These are phyloP conservation scores for Chironomus riparius DNA, from an alignment of 2,888 invertebrate species.

Conservation along the genomic window DNA sequence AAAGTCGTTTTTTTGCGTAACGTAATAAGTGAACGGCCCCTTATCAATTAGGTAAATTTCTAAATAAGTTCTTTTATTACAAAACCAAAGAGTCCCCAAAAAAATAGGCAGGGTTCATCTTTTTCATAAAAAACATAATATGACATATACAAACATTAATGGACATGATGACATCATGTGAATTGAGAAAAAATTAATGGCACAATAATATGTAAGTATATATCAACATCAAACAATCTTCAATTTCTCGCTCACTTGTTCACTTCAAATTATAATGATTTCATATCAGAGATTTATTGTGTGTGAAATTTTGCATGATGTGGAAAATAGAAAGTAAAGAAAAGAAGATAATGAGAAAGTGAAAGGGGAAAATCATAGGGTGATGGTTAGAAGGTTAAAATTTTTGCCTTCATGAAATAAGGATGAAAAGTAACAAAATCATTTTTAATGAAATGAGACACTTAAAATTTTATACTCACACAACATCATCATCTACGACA, in stretches of 20 bases:
- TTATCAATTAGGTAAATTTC: background rate
- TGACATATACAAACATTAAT: background rate
- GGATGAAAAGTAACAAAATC: background rate
- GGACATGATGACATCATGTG: background rate
- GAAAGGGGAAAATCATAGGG: background rate
- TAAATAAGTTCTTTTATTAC: too few species aligned
- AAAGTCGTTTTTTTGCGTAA: too few species aligned
- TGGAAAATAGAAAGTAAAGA: background rate
- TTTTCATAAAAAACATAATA: too few species aligned
- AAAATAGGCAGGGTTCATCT: background rate
- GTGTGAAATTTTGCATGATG: slow-evolving; percentile 14
- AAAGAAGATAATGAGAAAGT: background rate
- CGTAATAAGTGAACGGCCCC: too few species aligned
- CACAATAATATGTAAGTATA: background rate
- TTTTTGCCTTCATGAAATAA: too few species aligned
- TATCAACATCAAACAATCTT: background rate
- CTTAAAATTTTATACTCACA: background rate
- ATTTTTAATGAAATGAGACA: slow-evolving; percentile 9
- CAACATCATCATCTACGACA: background rate
- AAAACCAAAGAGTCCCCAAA: background rate
- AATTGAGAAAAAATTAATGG: background rate
- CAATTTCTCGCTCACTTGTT: background rate
- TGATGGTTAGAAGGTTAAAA: background rate
- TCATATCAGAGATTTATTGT: slow-evolving; percentile 8
- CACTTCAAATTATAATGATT: slow-evolving; percentile 7